These are phyloP conservation scores for Eucera pruinosa DNA, from an alignment of 2,888 invertebrate species.

Conservation along the genomic window DNA sequence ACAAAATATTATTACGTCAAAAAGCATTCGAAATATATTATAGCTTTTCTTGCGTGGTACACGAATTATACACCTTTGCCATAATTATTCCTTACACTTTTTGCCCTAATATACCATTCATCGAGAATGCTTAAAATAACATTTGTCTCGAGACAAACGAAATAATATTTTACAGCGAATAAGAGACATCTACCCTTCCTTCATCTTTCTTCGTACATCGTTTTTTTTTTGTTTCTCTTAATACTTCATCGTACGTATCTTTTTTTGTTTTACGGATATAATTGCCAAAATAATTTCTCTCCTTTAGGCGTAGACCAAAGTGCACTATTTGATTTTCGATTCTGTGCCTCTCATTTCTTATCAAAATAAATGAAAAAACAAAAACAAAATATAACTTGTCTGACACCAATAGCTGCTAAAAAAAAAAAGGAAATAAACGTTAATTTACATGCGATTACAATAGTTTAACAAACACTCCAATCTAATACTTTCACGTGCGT, in stretches of 20 bases:
- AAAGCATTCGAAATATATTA: slow-evolving; percentile 44
- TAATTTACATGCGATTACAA: slow-evolving; percentile 36
- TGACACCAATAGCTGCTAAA: slow-evolving; percentile 38
- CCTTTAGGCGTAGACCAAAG: slow-evolving; percentile 45
- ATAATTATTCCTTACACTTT: slow-evolving; percentile 33
- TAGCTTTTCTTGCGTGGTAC: slow-evolving; percentile 7
- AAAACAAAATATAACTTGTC: slow-evolving; percentile 54
- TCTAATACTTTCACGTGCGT: too few relatives aligned
- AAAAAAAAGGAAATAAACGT: slow-evolving; percentile 10
- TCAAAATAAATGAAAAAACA: slow-evolving; percentile 42
- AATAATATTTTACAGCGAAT: slow-evolving; percentile 27
- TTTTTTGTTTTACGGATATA: slow-evolving; percentile 36
- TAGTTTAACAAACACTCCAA: slow-evolving; percentile 30
- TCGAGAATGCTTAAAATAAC: slow-evolving; percentile 19
- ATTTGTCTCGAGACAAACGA: slow-evolving; percentile 13
- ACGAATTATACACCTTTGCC: slow-evolving; percentile 19
- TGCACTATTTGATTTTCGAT: slow-evolving; percentile 35
- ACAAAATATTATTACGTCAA: slow-evolving; percentile 50
- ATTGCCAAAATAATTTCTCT: slow-evolving; percentile 53
- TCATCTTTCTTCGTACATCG: background rate
- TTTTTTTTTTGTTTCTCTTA: background rate
- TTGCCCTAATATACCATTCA: slow-evolving; percentile 9
- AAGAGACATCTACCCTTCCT: slow-evolving; percentile 13
- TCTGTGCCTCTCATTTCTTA: slow-evolving; percentile 30
- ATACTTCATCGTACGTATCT: slow-evolving; percentile 28